Conservation (phyloP, 2,113 vertebrate species). For the Xenopus laevis region DNA sequence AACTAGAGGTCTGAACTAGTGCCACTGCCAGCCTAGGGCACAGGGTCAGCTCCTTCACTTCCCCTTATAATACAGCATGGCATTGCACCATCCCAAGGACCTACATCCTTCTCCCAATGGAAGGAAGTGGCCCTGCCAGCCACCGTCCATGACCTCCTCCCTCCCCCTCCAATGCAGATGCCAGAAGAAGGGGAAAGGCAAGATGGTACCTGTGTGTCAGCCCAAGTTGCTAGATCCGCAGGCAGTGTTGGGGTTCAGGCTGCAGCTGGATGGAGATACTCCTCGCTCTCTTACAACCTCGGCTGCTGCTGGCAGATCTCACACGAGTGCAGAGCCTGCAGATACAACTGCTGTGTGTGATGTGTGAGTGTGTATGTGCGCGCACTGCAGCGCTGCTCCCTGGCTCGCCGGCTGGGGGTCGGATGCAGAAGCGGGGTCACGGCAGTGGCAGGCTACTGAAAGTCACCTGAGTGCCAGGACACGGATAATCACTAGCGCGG, state of each 20-base stretch:
- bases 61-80: too few species aligned
- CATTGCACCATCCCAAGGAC: neutral
- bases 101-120: neutral
- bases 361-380: too few species aligned
- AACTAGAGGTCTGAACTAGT: too few species aligned
- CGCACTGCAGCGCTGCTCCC: neutral
- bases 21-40: too few species aligned
- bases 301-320: neutral
- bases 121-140: neutral
- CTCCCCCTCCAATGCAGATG: neutral
- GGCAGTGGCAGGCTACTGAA: slow-evolving; percentile 6
- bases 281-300: neutral
- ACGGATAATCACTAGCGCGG: neutral
- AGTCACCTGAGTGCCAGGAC: neutral
- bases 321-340: neutral
- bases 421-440: neutral
- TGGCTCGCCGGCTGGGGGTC: neutral
- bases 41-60: too few species aligned
- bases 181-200: neutral
- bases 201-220: slow-evolving; percentile 44
- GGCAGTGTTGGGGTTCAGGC: neutral
- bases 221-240: neutral
- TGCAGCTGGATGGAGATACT: neutral
- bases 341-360: neutral
- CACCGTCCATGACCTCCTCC: neutral